phyloP scores from a whole-genome alignment of 2,888 invertebrate species.

The Pediacus dermestoides region DNA sequence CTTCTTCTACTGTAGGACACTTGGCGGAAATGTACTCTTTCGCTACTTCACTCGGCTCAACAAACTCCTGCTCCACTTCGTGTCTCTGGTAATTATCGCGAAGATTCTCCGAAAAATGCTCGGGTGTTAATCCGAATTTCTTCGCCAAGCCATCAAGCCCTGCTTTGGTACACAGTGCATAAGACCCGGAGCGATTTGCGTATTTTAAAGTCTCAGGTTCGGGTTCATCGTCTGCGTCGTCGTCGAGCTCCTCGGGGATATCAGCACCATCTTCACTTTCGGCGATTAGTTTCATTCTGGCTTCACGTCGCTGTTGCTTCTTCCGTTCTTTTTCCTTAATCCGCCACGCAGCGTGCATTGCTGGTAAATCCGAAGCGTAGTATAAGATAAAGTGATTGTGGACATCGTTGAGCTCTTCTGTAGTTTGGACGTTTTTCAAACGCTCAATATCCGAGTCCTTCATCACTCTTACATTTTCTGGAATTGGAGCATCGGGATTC shows the following conservation, averaged over 20 bases:
- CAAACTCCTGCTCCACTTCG: slow-evolving; percentile 88
- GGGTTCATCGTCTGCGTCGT: slow-evolving; percentile 56
- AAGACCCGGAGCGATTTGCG: slow-evolving; percentile 83
- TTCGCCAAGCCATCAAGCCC: slow-evolving; percentile 79
- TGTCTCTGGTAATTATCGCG: slow-evolving; percentile 93
- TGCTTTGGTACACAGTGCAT: slow-evolving; percentile 80
- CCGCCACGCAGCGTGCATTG: slow-evolving; percentile 74
- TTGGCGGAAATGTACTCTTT: slow-evolving; percentile 65
- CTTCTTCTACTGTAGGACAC: slow-evolving; percentile 59
- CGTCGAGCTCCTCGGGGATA: slow-evolving; percentile 56
- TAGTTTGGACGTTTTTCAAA: slow-evolving; percentile 71
- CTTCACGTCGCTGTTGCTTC: slow-evolving; percentile 52
- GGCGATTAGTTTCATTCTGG: slow-evolving; percentile 52
- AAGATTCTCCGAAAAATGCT: slow-evolving; percentile 94
- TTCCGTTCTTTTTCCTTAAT: slow-evolving; percentile 64
- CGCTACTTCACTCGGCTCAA: slow-evolving; percentile 80
- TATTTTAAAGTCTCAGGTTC: slow-evolving; percentile 72
- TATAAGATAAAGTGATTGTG: slow-evolving; percentile 91
- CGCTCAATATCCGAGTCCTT: slow-evolving; percentile 82
- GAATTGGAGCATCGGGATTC: slow-evolving; percentile 78
- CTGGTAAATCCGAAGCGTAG: slow-evolving; percentile 79
- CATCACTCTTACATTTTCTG: slow-evolving; percentile 77
- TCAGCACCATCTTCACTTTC: slow-evolving; percentile 64
- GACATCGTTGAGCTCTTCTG: slow-evolving; percentile 90
- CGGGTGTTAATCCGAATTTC: slow-evolving; percentile 88